Base-by-base conservation (phyloP, 2,797 vertebrate species). In the Hemibagrus guttatus region DNA sequence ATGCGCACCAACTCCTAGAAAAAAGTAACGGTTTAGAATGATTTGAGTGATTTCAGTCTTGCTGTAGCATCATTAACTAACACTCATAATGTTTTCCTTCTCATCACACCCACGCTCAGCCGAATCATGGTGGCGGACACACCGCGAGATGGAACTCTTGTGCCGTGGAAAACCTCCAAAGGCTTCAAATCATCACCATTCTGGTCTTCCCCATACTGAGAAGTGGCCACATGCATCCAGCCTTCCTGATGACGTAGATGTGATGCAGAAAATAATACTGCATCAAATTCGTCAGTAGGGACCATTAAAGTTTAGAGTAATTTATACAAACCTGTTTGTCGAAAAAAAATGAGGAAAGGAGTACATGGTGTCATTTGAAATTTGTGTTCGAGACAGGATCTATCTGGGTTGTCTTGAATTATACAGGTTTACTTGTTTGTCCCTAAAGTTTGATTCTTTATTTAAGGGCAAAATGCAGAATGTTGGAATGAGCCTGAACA, bases 61-160 rank as follows among this genome's bases (percentile, higher is more conserved):
- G 78, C 12, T 42, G 26, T 21, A 19, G 7, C 3, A 4, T 56
- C n/a, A 23, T 59, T 80, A 16, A 58, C 9, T 35, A 35, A 78
- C 6, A 6, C 75, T 35, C 5, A n/a, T n/a, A n/a, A 17, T 28
- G 6, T 28, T 16, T 81, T 63, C 12, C 46, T 82, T n/a, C 49
- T 19, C 72, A 66, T 74, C 66, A 78, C 28, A 61, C 31, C 35
- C 7, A 28, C 13, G 0, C 61, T 19, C 85, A 98, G 97, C 91
- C 95, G 93, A 17, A 93, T 92, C 31, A 93, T 97, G 19, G 97
- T 97, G 97, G 93, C 91, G 0, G 83, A n/a, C 95, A 35, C 94
- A 96, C 49, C 94, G 95, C 5, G 95, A 96, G 87, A 91, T 97
- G 90, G 95, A 96, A 71, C 89, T 89, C 42, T 78, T 94, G 46